These are phyloP conservation scores for Scotopteryx bipunctaria DNA, from an alignment of 2,888 invertebrate genomes.

Conservation along the genomic window DNA sequence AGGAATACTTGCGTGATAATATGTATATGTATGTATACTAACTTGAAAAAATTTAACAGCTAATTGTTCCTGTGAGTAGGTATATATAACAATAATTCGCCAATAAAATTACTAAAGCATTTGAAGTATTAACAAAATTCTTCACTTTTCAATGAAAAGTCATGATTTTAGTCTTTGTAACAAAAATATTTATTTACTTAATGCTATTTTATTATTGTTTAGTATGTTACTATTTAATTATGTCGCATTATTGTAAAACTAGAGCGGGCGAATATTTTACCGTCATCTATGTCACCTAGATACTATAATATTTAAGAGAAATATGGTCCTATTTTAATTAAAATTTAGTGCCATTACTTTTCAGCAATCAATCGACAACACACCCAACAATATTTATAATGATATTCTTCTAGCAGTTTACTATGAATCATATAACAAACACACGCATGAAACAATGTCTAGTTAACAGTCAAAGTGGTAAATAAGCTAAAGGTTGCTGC, in stretches of 20 bases:
- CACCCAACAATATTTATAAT: conserved; percentile 31
- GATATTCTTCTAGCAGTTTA: conserved; percentile 44
- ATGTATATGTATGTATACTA: too few species aligned
- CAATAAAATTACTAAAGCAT: neutral
- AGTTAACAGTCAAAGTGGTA: neutral
- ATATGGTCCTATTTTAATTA: conserved; percentile 7
- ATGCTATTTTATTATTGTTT: conserved; percentile 15
- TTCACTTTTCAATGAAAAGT: conserved; percentile 1
- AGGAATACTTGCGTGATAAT: too few species aligned
- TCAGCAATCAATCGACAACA: conserved; percentile 26
- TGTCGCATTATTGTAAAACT: conserved; percentile 12
- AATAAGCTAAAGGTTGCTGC: neutral
- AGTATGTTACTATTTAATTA: conserved; percentile 15
- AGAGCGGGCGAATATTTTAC: conserved; percentile 5
- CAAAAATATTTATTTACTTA: conserved; percentile 27
- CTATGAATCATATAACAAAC: conserved; percentile 36
- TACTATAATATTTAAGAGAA: neutral
- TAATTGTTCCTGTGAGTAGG: too few species aligned
- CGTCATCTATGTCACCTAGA: too few species aligned
- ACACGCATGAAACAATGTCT: conserved; percentile 19
- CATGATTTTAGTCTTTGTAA: conserved; percentile 12
- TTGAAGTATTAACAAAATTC: neutral
- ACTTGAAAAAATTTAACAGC: too few species aligned
- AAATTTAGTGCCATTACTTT: conserved; percentile 37
- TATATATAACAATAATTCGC: neutral